Conservation (phyloP, 2,797 vertebrate genomes). For the Falco berigora region DNA sequence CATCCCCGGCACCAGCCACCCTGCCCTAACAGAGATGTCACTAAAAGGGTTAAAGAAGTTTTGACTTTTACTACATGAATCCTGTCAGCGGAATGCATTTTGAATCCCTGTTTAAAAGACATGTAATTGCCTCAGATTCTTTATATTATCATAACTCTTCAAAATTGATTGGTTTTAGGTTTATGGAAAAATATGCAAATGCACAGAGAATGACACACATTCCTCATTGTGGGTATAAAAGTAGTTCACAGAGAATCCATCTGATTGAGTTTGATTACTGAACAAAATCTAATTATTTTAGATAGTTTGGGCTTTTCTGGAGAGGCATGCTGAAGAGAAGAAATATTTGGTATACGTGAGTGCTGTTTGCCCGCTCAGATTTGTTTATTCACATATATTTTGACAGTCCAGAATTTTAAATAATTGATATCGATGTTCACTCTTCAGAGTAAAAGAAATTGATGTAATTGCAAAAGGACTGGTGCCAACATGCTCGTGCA, state of each 20-base stretch:
- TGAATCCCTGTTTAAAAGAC: slow-evolving; percentile 75
- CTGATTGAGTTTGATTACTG: slow-evolving; percentile 77
- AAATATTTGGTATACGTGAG: slow-evolving; percentile 48
- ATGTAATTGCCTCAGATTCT: slow-evolving; percentile 77
- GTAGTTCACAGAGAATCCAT: slow-evolving; percentile 68
- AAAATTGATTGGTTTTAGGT: slow-evolving; percentile 81
- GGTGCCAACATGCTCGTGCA: rapidly evolving
- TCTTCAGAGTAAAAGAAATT: background rate
- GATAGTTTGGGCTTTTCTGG: slow-evolving; percentile 60
- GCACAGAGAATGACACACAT: slow-evolving; percentile 45
- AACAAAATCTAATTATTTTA: slow-evolving; percentile 77
- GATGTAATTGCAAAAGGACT: rapidly evolving
- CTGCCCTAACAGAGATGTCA: background rate
- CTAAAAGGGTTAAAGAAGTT: slow-evolving; percentile 71
- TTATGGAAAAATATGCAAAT: slow-evolving; percentile 81
- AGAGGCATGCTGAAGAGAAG: slow-evolving; percentile 44
- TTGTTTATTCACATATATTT: slow-evolving; percentile 46
- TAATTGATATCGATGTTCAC: background rate
- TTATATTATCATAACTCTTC: slow-evolving; percentile 81
- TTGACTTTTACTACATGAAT: slow-evolving; percentile 29
- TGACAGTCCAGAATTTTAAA: slow-evolving; percentile 18
- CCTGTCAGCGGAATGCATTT: slow-evolving; percentile 58
- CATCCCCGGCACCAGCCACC: rapidly evolving
- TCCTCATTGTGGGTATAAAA: slow-evolving; percentile 70
- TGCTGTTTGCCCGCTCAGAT: slow-evolving; percentile 30